phyloP scores from a whole-genome alignment of 2,113 vertebrate genomes.

The Dolichotis patagonum region DNA sequence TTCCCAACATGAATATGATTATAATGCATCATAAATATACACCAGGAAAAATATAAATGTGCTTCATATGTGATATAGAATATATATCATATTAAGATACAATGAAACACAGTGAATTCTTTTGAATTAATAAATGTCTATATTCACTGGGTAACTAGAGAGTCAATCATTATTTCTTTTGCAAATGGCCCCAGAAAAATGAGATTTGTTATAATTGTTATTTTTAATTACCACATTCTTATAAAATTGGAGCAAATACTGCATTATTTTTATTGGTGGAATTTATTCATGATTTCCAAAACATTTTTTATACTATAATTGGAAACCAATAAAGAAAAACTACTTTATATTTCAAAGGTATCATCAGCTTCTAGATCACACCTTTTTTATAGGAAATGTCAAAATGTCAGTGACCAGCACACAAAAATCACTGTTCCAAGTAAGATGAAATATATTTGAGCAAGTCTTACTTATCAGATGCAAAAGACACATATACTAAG shows the following conservation, averaged over 20 bases:
- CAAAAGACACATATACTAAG: background rate
- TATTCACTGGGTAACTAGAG: constrained; percentile 44
- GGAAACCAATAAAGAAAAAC: background rate
- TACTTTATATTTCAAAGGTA: background rate
- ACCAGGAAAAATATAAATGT: background rate
- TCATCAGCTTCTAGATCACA: background rate
- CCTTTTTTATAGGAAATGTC: background rate
- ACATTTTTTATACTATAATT: background rate
- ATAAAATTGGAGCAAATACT: constrained; percentile 59
- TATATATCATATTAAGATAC: constrained; percentile 72
- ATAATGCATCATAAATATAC: background rate
- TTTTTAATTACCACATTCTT: constrained; percentile 71
- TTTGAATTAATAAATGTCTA: constrained; percentile 71
- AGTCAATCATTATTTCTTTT: constrained; percentile 35
- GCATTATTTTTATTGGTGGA: background rate
- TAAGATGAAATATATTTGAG: background rate
- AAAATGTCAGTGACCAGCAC: background rate
- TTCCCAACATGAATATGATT: background rate
- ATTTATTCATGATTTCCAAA: background rate
- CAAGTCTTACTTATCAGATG: background rate
- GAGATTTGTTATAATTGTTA: constrained; percentile 74
- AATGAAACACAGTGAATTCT: constrained; percentile 49
- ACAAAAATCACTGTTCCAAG: background rate
- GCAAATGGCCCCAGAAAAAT: constrained; percentile 66
- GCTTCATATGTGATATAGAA: constrained; percentile 59